Base-by-base conservation (phyloP, 2,888 invertebrate genomes). In the Unio delphinus region DNA sequence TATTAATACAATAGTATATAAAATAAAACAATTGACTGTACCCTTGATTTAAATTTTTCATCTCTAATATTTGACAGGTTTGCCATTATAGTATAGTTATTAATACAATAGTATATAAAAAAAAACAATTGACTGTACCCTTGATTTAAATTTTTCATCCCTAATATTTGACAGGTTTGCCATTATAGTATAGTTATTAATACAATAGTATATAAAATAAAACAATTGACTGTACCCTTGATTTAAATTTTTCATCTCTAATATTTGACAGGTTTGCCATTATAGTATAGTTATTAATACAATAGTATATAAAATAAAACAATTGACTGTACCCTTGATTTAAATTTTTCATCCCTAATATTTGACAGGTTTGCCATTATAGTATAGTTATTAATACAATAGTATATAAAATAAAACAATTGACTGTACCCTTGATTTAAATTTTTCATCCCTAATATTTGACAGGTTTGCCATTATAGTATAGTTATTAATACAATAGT, bases 241-340 rank as follows among this genome's bases (percentile, higher is more conserved):
- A 67, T 73, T 85, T 87, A 73, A 87, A 87, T 4, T 85, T 84
- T 65, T 83, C 88, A 76, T 91, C 91, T 61, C 82, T 88, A 60
- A 91, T 83, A 71, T 89, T 88, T 61, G 86, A 84, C 54, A 91
- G 79, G 81, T 92, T 92, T 30, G 91, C n/a, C n/a, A n/a, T n/a
- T n/a, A 23, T 23, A 23, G 23, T 23, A 23, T 23, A 23, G 23
- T 23, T 23, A 23, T 23, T 23, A 23, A 23, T 23, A 23, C 23
- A 23, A 23, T 23, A 23, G 23, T 23, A 23, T 23, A 23, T 23
- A 23, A 23, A 23, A 23, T 23, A 23, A 23, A 23, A 23, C 23
- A 23, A 23, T 23, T 23, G 23, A 23, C 23, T 23, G 23, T 23
- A 23, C 23, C 23, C 23, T 23, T 23, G 23, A 23, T 23, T 23